phyloP scores from a whole-genome alignment of 2,113 vertebrate genomes.

The Sylvilagus bachmani region DNA sequence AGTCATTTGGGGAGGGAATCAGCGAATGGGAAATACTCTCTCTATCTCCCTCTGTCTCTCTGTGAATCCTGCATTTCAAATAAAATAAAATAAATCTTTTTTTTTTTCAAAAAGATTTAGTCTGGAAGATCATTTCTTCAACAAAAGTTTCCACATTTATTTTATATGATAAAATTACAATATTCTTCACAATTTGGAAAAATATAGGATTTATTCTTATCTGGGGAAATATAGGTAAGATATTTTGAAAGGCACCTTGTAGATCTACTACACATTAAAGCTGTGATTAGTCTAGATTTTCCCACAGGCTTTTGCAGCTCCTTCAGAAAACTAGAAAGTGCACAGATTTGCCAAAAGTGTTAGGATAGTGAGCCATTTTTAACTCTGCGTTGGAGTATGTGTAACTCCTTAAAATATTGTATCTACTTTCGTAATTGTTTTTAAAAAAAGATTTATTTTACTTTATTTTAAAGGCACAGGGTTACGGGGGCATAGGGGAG shows the following conservation, averaged over 20 bases:
- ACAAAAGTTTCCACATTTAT: constrained; percentile 3
- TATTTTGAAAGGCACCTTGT: constrained; percentile 50
- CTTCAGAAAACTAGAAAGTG: constrained; percentile 42
- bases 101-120: background rate
- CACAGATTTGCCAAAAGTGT: constrained; percentile 4
- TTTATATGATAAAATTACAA: constrained; percentile 25
- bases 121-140: constrained; percentile 51
- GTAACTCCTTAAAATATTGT: constrained; percentile 15
- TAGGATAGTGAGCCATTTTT: background rate
- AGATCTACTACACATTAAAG: background rate
- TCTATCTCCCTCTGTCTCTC: no score
- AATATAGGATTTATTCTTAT: background rate
- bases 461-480: no score
- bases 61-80: no score
- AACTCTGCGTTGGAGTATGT: background rate
- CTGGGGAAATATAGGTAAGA: background rate
- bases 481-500: no score
- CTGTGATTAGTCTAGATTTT: constrained; percentile 37
- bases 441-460: no score
- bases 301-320: constrained; percentile 12
- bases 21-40: no score
- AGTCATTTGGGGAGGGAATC: no score
- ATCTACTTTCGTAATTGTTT: background rate
- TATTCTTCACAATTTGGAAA: constrained; percentile 47
- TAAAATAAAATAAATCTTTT: no score